Base-by-base conservation (phyloP, 2,888 invertebrate species). In the Cephus pulcher region DNA sequence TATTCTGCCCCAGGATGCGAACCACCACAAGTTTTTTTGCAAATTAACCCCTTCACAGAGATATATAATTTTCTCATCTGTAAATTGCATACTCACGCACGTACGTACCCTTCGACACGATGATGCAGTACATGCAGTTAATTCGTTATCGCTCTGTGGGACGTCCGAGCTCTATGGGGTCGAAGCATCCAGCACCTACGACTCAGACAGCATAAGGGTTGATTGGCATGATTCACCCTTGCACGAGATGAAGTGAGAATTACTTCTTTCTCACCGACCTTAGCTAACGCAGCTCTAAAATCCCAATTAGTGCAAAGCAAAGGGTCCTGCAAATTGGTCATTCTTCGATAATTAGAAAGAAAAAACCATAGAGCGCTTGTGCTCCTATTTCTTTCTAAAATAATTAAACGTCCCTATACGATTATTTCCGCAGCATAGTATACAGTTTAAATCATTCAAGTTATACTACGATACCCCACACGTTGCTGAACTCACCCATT, bases 131-230 rank as follows among this genome's bases (percentile, higher is more conserved):
- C 81, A 80, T 82, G 79, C 84, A 86, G 85, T 86, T 86, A 86
- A 86, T 86, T 86, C 85, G 86, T 86, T 85, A 86, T 83, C 83
- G 82, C 84, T 75, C 83, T 75, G 81, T 82, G 82, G 83, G 83
- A 79, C 78, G 77, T 78, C 83, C 75, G 73, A 34, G 76, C 71
- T 32, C 76, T 71, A 77, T 75, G 79, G 75, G 76, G 79, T 79
- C 76, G 69, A 73, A 76, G 77, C 77, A 81, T 79, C 77, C 79
- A 75, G 68, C 73, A 69, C 73, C 34, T 79, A 71, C 56, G 73
- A 76, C 74, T 78, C 71, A 68, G 69, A 75, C 73, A 73, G 77
- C 77, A 79, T 80, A 80, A 83, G 84, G 82, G 83, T 84, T 84
- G 84, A 84, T 84, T 85, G 84, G 83, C 80, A 84, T 84, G 85